Conservation (phyloP, 2,888 invertebrate genomes). For the Eilema griseolum region DNA sequence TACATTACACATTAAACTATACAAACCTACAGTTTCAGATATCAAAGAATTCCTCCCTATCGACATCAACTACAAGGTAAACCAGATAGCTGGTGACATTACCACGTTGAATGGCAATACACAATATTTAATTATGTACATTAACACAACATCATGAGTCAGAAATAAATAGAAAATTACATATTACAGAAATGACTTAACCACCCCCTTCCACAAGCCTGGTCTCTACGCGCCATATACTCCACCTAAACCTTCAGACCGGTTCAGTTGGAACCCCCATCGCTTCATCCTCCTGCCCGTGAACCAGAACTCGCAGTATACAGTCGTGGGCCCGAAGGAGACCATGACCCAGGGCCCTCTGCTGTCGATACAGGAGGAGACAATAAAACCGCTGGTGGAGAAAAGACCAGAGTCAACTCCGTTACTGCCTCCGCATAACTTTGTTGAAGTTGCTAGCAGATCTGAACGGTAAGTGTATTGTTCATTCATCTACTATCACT, state of each 20-base stretch:
- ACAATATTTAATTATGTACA: too few relatives aligned
- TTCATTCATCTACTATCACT: too few relatives aligned
- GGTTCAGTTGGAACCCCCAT: constrained; percentile 59
- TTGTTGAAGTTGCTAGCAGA: constrained; percentile 67
- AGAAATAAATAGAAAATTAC: background rate
- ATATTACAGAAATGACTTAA: constrained; percentile 69
- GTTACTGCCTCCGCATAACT: constrained; percentile 72
- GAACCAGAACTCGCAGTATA: constrained; percentile 72
- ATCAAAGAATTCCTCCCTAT: too few relatives aligned
- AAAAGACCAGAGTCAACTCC: constrained; percentile 65
- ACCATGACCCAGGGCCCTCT: constrained; percentile 69
- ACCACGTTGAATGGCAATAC: too few relatives aligned
- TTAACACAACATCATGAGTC: background rate
- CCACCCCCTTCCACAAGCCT: constrained; percentile 81
- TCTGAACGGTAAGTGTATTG: constrained; percentile 65
- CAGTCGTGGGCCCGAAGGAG: constrained; percentile 72
- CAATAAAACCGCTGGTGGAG: constrained; percentile 75
- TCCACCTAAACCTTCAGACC: constrained; percentile 76
- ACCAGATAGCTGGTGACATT: too few relatives aligned
- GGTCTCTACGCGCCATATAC: constrained; percentile 85
- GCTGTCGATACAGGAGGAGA: constrained; percentile 70
- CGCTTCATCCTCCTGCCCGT: constrained; percentile 73
- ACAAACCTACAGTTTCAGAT: too few relatives aligned
- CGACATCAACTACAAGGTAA: too few relatives aligned
- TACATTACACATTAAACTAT: too few relatives aligned